Conservation (phyloP, 2,113 vertebrate species). For the Capricornis sumatraensis region DNA sequence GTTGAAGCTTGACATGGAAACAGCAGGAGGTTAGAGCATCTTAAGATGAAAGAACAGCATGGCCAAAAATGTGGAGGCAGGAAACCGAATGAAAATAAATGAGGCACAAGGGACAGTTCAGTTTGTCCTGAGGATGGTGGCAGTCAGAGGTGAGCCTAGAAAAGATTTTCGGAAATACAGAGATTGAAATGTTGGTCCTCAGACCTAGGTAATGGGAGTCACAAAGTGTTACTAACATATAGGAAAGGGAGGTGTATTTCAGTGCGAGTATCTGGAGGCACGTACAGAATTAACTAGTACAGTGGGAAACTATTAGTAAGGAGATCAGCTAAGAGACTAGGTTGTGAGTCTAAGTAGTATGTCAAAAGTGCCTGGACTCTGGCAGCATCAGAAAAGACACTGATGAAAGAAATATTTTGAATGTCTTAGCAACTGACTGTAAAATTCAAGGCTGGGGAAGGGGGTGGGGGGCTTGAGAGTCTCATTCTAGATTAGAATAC, state of each 20-base stretch:
- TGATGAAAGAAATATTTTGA: not conserved
- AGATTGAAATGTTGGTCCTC: not conserved
- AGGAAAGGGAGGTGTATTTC: not conserved
- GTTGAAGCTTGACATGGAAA: not conserved
- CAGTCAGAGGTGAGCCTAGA: not conserved
- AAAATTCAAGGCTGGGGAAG: not conserved
- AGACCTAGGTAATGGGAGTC: not conserved
- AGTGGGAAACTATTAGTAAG: not conserved
- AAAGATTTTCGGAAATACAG: not conserved
- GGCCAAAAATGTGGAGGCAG: not conserved
- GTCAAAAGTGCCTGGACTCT: not conserved
- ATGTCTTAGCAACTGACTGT: not conserved
- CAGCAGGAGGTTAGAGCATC: not conserved
- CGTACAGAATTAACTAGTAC: not conserved
- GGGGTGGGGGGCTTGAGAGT: not conserved
- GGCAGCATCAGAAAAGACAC: not conserved
- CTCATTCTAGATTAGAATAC: not conserved
- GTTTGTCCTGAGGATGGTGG: not conserved
- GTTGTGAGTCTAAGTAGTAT: not conserved
- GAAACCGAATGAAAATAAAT: not conserved
- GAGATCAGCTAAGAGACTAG: not conserved
- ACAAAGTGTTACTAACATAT: not conserved
- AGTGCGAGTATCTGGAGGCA: not conserved
- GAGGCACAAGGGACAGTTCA: not conserved
- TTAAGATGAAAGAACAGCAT: not conserved